Base-by-base conservation (phyloP, 2,113 vertebrate species). In the Antechinus stuartii region DNA sequence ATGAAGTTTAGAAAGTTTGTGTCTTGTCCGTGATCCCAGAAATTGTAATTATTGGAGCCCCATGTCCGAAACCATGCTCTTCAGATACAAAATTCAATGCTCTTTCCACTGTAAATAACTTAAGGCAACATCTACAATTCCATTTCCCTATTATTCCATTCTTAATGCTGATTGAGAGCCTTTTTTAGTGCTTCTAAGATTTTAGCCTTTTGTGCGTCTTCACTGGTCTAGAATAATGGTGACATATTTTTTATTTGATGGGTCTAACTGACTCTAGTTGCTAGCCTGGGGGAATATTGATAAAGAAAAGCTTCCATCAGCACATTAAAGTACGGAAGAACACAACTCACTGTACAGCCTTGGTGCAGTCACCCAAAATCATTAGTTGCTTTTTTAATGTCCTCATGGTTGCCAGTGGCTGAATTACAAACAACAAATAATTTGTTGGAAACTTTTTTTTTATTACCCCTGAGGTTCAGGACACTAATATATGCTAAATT, bases 361-460 rank as follows among this genome's bases (percentile, higher is more conserved):
- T 90, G 91, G 54, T 56, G 95, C 90, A 92, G 52, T 95, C 55
- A 57, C 92, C 96, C 23, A 50, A n/a, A 94, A 93, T 97, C 95
- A 93, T 96, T 96, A 96, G 90, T 84, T 90, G 49, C 92, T 95
- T 97, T 93, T 95, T 93, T 96, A 97, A 97, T 92, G 89, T 96
- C 94, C 95, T 55, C 61, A 0, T 89, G 84, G 57, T 96, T 94
- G 96, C 96, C 93, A 92, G 52, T 54, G 95, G 97, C 94, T 93
- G 94, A 84, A 96, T 94, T 84, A 84, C 22, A 92, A 57, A 89
- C 50, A 89, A 91, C 93, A 96, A 95, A 90, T 90, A 96, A 94
- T 52, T 93, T n/a, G 94, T 46, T 94, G 52, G 30, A n/a, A 95
- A 95, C 93, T 96, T 91, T 95, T 93, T 52, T 91, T 96, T 90